phyloP scores from a whole-genome alignment of 2,113 vertebrate genomes.

The Saguinus imperator region DNA sequence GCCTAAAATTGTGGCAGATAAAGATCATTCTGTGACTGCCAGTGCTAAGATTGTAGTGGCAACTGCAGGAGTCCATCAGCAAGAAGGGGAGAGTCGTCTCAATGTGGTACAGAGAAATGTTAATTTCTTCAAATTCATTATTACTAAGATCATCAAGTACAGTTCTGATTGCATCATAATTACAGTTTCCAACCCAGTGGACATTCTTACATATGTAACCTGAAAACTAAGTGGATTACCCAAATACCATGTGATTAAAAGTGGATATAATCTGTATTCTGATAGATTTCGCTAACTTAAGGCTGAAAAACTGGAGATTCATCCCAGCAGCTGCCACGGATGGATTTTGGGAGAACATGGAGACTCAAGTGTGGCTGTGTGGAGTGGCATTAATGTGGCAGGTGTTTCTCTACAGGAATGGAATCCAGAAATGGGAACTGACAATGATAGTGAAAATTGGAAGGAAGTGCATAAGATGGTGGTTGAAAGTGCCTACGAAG shows the following conservation, averaged over 20 bases:
- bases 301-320: conserved; percentile 93
- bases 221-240: conserved; percentile 99
- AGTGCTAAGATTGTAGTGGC: conserved; percentile 96
- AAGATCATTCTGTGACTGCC: conserved; percentile 96
- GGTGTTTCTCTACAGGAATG: too few relatives aligned
- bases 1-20: conserved; percentile 94
- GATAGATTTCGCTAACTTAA: conserved; percentile 96
- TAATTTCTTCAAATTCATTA: conserved; percentile 95
- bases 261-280: conserved; percentile 97
- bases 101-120: conserved; percentile 98
- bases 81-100: conserved; percentile 96
- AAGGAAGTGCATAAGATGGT: too few relatives aligned
- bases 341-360: conserved; percentile 98
- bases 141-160: conserved; percentile 95
- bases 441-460: too few relatives aligned
- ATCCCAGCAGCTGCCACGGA: conserved; percentile 94
- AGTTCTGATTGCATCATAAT: conserved; percentile 94
- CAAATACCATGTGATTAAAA: conserved; percentile 95
- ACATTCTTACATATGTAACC: conserved; percentile 96
- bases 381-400: too few relatives aligned
- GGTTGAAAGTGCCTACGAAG: too few relatives aligned
- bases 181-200: conserved; percentile 98
- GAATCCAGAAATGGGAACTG: too few relatives aligned
- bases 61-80: conserved; percentile 96
- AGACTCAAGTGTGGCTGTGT: conserved; percentile 83